These are phyloP conservation scores for Nesometra sesokonis DNA, from an alignment of 35 echinoderm and acorn worm genomes.

Conservation along the genomic window DNA sequence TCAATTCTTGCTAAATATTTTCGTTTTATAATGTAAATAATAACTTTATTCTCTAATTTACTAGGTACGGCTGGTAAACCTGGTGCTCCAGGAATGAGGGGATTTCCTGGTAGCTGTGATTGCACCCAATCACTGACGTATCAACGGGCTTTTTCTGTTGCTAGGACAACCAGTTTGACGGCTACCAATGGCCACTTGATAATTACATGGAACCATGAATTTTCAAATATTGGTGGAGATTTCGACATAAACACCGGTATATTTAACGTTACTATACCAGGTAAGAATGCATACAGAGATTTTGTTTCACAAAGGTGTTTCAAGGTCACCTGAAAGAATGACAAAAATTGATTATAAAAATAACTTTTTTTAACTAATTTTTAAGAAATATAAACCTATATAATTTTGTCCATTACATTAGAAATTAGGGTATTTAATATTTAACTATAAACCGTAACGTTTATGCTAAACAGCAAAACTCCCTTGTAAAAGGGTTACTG, in stretches of 20 bases:
- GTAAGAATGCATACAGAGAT: slow-evolving; percentile 21
- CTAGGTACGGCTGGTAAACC: slow-evolving; percentile 18
- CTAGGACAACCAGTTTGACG: slow-evolving; percentile 36
- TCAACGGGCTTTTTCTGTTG: slow-evolving; percentile 48
- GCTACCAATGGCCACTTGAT: slow-evolving; percentile 49
- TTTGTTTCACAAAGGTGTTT: too few species aligned
- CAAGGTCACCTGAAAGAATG: too few species aligned
- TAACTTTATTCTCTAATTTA: neutral
- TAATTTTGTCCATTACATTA: too few species aligned
- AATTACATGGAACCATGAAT: slow-evolving; percentile 58
- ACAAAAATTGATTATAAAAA: too few species aligned
- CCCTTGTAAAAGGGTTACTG: too few species aligned
- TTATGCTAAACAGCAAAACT: too few species aligned
- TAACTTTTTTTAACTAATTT: too few species aligned
- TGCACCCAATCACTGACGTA: slow-evolving; percentile 16
- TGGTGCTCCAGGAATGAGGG: slow-evolving; percentile 19
- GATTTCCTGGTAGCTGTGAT: slow-evolving; percentile 25
- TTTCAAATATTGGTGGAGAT: slow-evolving; percentile 43
- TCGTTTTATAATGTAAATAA: too few species aligned
- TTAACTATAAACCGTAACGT: too few species aligned
- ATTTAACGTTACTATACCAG: slow-evolving; percentile 56
- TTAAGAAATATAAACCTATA: too few species aligned
- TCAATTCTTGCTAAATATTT: too few species aligned
- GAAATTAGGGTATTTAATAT: too few species aligned
- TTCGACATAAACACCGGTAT: slow-evolving; percentile 57